Percentiles rank a stretch among this genome's conserved stretches.
Conservation (phyloP, 2,113 vertebrate species). For the Megaceryle maxima region DNA sequence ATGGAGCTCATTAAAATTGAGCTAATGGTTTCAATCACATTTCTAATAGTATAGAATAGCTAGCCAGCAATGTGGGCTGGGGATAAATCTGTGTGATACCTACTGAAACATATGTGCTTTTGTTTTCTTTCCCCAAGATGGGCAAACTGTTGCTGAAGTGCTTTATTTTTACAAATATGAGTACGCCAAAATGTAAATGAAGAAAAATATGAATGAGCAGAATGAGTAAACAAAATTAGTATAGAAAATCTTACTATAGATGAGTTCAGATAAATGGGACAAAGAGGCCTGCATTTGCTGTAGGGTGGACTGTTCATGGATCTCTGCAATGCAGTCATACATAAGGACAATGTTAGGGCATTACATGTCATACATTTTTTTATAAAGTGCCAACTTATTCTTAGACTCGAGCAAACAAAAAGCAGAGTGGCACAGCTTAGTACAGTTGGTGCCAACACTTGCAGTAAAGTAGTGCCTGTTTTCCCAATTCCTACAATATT, state of each 20-base stretch:
- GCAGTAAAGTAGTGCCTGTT: background rate
- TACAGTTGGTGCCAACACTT: background rate
- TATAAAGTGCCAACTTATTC: background rate
- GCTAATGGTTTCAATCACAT: constrained; percentile 73
- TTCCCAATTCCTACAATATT: background rate
- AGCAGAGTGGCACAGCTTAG: background rate
- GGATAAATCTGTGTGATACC: background rate
- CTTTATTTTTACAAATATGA: background rate
- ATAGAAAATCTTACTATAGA: background rate
- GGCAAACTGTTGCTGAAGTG: background rate
- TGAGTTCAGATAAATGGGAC: background rate
- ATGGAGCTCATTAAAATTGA: constrained; percentile 70
- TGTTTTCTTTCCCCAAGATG: background rate
- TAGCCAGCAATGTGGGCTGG: background rate
- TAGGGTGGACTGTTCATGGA: background rate
- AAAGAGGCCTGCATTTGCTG: background rate
- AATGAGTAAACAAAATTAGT: background rate
- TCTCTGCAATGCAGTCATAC: background rate
- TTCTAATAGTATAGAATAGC: constrained; percentile 46
- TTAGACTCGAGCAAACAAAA: background rate
- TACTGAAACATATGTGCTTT: constrained; percentile 2
- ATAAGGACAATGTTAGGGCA: background rate
- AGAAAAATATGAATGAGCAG: background rate
- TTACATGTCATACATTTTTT: background rate
- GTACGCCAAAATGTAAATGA: background rate